phyloP scores from a whole-genome alignment of 2,113 vertebrate species.

The Ammodytes marinus region DNA sequence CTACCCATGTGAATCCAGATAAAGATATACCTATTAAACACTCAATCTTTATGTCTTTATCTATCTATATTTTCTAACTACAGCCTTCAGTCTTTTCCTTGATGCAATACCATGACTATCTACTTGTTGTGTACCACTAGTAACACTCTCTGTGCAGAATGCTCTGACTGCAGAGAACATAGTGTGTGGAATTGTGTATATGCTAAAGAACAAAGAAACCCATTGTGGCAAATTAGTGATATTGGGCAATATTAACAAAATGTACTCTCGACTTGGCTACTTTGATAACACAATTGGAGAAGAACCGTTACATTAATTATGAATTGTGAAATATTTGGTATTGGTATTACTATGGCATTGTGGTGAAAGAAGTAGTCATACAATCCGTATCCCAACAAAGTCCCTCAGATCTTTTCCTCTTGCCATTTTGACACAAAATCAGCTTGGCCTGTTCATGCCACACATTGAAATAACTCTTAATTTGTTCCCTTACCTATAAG shows the following conservation, averaged over 20 bases:
- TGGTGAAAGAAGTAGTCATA: too few species aligned
- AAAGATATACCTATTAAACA: conserved; percentile 1
- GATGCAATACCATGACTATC: neutral
- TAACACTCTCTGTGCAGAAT: neutral
- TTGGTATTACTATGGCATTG: neutral
- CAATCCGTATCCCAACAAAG: too few species aligned
- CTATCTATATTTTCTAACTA: neutral
- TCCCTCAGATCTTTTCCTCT: too few species aligned
- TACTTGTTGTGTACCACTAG: neutral
- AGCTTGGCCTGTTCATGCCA: too few species aligned
- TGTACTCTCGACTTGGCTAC: neutral
- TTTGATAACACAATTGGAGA: neutral
- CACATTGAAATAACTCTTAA: too few species aligned
- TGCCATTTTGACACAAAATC: too few species aligned
- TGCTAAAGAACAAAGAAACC: too few species aligned
- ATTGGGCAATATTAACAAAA: too few species aligned
- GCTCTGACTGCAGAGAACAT: neutral
- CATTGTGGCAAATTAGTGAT: too few species aligned
- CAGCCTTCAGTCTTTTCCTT: neutral
- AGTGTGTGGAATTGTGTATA: neutral
- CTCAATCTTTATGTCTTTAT: neutral
- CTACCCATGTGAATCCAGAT: conserved; percentile 9
- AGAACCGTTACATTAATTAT: neutral
- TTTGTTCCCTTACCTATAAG: too few species aligned
- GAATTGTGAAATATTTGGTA: neutral